Evolutionary conservation across 2,888 invertebrate species (phyloP).

Genomic region (Drosophila flavopinicola): DNA sequence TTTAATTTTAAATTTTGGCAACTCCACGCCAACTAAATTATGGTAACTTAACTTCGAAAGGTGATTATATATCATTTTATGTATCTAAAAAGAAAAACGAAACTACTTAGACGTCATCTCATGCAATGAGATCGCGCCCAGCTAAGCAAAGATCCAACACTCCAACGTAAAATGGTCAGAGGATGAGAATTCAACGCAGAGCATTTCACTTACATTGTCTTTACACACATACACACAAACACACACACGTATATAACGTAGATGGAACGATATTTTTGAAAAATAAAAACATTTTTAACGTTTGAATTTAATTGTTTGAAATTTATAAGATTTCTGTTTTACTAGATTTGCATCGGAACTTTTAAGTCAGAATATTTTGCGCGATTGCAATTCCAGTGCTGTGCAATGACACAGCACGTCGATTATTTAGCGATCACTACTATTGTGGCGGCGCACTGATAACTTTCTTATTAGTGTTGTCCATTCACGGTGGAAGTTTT

Average conservation of each 20-base stretch:
- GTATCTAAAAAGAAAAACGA: slow-evolving; percentile 46
- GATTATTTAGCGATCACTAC: neutral
- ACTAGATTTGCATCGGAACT: rapidly evolving
- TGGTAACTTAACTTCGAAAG: slow-evolving; percentile 62
- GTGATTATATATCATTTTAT: slow-evolving; percentile 69
- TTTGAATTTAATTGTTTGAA: slow-evolving; percentile 45
- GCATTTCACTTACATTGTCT: slow-evolving; percentile 70
- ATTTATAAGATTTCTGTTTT: neutral
- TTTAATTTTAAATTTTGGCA: slow-evolving; percentile 64
- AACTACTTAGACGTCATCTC: slow-evolving; percentile 53
- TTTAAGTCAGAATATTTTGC: neutral
- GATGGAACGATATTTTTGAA: slow-evolving; percentile 75
- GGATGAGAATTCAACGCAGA: slow-evolving; percentile 60
- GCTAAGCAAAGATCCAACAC: slow-evolving; percentile 29
- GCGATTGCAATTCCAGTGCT: slow-evolving; percentile 6
- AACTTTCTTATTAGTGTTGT: neutral
- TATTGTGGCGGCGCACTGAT: slow-evolving; percentile 1
- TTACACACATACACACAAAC: slow-evolving; percentile 47
- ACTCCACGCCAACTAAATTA: slow-evolving; percentile 67
- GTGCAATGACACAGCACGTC: neutral
- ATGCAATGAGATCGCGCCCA: slow-evolving; percentile 61
- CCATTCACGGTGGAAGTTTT: slow-evolving; percentile 4
- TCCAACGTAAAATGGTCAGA: slow-evolving; percentile 53
- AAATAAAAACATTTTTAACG: slow-evolving; percentile 74
- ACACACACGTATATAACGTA: slow-evolving; percentile 55